Base-by-base conservation (phyloP, 2,888 invertebrate genomes). In the Camptogramma bilineatum region DNA sequence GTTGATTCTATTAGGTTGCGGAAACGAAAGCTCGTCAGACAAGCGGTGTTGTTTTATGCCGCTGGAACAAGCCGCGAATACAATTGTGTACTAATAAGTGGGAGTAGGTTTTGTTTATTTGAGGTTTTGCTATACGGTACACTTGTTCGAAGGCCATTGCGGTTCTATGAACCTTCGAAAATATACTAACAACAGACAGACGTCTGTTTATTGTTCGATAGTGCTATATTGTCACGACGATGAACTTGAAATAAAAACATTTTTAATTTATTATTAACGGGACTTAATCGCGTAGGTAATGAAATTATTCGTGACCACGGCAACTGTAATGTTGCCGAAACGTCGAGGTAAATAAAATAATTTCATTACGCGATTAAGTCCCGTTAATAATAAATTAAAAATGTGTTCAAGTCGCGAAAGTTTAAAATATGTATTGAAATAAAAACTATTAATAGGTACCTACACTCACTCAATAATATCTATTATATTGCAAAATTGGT, bases 1-100 rank as follows among this genome's bases (percentile, higher is more conserved):
- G 86, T 84, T 87, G 84, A 88, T 87, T 89, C 83, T 87, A 87
- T 89, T 87, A 85, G 82, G 75, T 78, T 75, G 78, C 85, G 85
- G 84, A 87, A 88, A 87, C 84, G 84, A 84, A 86, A 82, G 83
- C 83, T 83, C 82, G 84, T 83, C 85, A 75, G 78, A 77, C 78
- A 80, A 75, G 72, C 78, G 67, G 73, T 75, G 79, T 62, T 66
- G 48, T 84, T 84, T 83, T 80, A 81, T 77, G 76, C 74, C 68
- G 64, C 73, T 48, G 39, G 73, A 75, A 76, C 73, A 73, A 75
- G 74, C 69, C 69, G 73, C 65, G 71, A 75, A 76, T 76, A 78
- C 66, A 68, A 74, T 76, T 71, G 65, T 68, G 60, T 64, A 62
- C 57, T 58, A 56, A 64, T 56, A 52, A 16, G 64, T 19, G 28